Evolutionary conservation across 2,797 vertebrate genomes (phyloP), one percentile per base, ranked within the genome.

Genomic region (Masticophis lateralis): DNA sequence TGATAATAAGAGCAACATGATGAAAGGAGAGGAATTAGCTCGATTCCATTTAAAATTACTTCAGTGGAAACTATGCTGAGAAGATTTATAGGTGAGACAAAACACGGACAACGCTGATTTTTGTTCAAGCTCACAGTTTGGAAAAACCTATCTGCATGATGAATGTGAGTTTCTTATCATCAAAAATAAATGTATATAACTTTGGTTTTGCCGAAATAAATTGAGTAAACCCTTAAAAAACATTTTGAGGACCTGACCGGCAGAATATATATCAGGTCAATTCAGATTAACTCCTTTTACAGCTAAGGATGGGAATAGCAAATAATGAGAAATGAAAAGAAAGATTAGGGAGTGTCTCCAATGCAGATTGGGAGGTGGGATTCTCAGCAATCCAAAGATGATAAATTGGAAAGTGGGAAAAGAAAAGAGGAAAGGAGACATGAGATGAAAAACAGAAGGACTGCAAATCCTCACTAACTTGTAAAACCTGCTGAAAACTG

Each of bases 171-270:
- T 96, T 90, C 91, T 94, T 92, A 93, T 86, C 90, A 93, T 93
- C 43, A 87, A n/a, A 91, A 95, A 66, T 63, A 2, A 93, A 94
- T 97, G 94, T 92, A 93, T 87, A 93, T 96, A 93, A n/a, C 57
- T 95, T 94, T 93, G n/a, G 92, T 53, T 93, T 92, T 95, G n/a
- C 87, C 92, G 92, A n/a, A 96, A 93, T 47, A 94, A 94, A n/a
- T 89, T 95, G 95, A 96, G 83, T 93, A 95, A 97, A 97, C 93
- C 87, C 90, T 95, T 95, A 92, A 96, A 4, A 47, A 28, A 89
- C 22, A 13, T 32, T 83, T 47, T 83, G 20, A 10, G 37, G 32
- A 55, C 28, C 16, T 28, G 28, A 56, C 14, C 1, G 12, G 22
- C 63, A 92, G 94, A 96, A 87, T 43, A 96, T 92, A 93, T 89